Evolutionary conservation across 2,888 invertebrate species (phyloP).

Genomic region (Cancer borealis): DNA sequence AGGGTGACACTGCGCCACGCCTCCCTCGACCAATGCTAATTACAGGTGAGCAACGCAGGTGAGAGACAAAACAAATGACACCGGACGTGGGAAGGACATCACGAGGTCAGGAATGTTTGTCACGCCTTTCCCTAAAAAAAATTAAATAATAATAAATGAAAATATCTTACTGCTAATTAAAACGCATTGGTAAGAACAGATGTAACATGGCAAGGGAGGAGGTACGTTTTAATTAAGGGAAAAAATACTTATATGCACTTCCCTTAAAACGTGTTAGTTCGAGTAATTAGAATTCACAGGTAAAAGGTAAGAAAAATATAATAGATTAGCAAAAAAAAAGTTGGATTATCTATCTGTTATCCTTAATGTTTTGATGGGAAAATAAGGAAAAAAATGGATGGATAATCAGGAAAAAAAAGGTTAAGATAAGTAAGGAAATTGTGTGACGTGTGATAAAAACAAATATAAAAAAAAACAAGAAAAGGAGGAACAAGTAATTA

Average conservation of each 20-base stretch:
- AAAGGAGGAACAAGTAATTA: too few relatives aligned
- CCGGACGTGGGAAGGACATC: background rate
- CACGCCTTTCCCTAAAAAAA: background rate
- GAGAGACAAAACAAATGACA: slow-evolving; percentile 22
- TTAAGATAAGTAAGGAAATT: too few relatives aligned
- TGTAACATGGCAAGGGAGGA: background rate
- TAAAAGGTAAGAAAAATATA: background rate
- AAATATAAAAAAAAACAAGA: too few relatives aligned
- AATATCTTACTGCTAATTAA: background rate
- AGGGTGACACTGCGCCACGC: background rate
- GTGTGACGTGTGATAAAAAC: too few relatives aligned
- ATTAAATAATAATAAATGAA: too few relatives aligned
- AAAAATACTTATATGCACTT: background rate
- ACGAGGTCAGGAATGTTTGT: background rate
- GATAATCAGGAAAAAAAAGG: too few relatives aligned
- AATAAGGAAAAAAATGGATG: too few relatives aligned
- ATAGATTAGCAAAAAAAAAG: background rate
- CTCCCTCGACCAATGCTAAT: background rate
- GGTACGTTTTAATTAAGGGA: too few relatives aligned
- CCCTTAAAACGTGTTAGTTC: background rate
- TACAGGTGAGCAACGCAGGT: slow-evolving; percentile 13
- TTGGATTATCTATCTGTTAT: too few relatives aligned
- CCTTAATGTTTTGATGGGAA: too few relatives aligned
- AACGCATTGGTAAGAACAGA: background rate
- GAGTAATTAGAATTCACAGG: background rate